Conservation (phyloP, 1,140 invertebrate species). For the Rhagoletis zephyria region DNA sequence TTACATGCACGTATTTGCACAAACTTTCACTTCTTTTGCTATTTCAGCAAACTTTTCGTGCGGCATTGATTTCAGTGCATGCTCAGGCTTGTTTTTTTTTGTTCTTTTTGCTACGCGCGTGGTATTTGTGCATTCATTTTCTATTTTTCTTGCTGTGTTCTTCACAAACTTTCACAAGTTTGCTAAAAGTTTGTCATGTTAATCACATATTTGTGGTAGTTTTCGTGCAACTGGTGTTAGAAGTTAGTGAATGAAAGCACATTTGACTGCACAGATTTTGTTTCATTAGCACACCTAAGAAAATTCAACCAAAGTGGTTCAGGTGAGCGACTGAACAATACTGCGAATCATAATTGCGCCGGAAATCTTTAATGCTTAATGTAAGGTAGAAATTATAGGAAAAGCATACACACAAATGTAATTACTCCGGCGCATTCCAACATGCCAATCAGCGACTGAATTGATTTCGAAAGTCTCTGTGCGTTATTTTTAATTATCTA, state of each 20-base stretch:
- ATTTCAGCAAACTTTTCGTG: background rate
- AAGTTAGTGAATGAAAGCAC: background rate
- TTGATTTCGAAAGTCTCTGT: slow-evolving; percentile 5
- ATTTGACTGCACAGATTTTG: background rate
- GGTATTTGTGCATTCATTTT: background rate
- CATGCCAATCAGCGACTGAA: background rate
- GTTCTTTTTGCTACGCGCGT: background rate
- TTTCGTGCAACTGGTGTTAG: background rate
- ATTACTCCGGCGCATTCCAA: background rate
- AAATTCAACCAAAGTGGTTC: background rate
- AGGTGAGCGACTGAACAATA: background rate
- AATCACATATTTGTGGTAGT: background rate
- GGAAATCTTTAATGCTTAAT: background rate
- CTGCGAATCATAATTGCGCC: background rate
- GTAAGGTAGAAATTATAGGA: no score
- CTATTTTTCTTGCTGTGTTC: background rate
- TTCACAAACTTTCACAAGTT: background rate
- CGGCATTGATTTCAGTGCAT: background rate
- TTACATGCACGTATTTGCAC: background rate
- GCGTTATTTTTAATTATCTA: background rate
- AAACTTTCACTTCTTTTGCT: background rate
- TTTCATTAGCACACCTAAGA: background rate
- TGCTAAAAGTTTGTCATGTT: slow-evolving; percentile 5
- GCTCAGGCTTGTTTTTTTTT: background rate
- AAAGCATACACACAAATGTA: background rate